Evolutionary conservation across 2,113 vertebrate genomes (phyloP).

Genomic region (Meleagris gallopavo): DNA sequence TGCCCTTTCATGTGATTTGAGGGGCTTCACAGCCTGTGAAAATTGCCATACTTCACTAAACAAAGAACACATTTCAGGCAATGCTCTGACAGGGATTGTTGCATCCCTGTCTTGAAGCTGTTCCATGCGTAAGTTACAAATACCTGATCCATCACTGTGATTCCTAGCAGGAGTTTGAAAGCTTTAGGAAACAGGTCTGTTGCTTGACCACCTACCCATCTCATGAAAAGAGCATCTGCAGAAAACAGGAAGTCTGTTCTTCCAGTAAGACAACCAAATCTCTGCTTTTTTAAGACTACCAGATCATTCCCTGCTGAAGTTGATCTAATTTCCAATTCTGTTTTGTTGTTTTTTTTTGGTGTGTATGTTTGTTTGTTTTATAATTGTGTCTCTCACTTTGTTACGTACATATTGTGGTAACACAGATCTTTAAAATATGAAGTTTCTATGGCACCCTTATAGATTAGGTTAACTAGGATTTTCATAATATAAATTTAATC

Average conservation of each 20-base stretch:
- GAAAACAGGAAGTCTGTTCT: not conserved
- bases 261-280: not conserved
- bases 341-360: too few species aligned
- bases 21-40: not conserved
- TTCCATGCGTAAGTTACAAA: not conserved
- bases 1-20: not conserved
- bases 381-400: not conserved
- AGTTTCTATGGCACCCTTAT: not conserved
- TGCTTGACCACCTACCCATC: not conserved
- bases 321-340: not conserved
- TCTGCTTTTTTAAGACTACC: not conserved
- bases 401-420: not conserved
- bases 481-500: not conserved
- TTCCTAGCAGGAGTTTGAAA: not conserved
- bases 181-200: not conserved
- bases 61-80: not conserved
- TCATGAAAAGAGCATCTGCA: not conserved
- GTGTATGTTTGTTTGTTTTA: not conserved
- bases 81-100: not conserved
- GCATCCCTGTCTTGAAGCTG: not conserved
- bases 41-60: not conserved
- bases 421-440: not conserved
- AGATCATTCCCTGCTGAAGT: not conserved
- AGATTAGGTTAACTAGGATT: not conserved
- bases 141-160: not conserved